Evolutionary conservation across 2,113 vertebrate genomes (phyloP), one percentile per base, ranked within the genome.

Genomic region (Collichthys lucidus): DNA sequence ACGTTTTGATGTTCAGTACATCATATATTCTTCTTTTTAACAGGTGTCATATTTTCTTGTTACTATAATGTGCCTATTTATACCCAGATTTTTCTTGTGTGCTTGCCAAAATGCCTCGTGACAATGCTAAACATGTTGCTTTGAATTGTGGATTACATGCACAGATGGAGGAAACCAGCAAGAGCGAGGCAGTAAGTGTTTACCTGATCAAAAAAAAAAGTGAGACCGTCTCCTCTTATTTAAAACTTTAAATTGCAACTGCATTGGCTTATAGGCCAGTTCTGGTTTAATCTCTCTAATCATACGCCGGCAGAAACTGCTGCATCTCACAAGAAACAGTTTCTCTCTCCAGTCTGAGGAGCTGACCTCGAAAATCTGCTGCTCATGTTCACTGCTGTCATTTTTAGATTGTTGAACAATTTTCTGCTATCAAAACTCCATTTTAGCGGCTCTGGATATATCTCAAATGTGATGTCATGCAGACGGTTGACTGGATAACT

Each of bases 361-460:
- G 16, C 20, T 56, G 24, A 52, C 24, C 44, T 64, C 42, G 15
- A 31, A 63, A 56, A 83, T 20, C 44, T 67, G 7, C 22, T 44
- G 49, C 29, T 50, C 24, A 68, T 50, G 42, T 78, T 80, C 67
- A 74, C 69, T 59, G 55, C 55, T 75, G 46, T 67, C 29, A 67
- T 55, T 63, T 66, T 52, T 22, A 26, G 46, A 73, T 60, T 49
- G n/a, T 29, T 79, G 9, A 75, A 68, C 29, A 66, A 17, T 71
- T 69, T 74, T 56, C 62, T 69, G 67, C 26, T 16, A 73, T 85
- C 20, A 77, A 69, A 77, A 29, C 52, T 65, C 29, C 50, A 76
- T 5, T 64, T 56, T 59, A 55, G 44, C 52, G 29, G 20, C 44
- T 29, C 49, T 82, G 22, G 16, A 40, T 56, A 68, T 64, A 70